Percentiles rank a stretch among this genome's conserved stretches.
These are phyloP conservation scores for Sthenelais limicola DNA, from an alignment of 2,888 invertebrate genomes.

Conservation along the genomic window DNA sequence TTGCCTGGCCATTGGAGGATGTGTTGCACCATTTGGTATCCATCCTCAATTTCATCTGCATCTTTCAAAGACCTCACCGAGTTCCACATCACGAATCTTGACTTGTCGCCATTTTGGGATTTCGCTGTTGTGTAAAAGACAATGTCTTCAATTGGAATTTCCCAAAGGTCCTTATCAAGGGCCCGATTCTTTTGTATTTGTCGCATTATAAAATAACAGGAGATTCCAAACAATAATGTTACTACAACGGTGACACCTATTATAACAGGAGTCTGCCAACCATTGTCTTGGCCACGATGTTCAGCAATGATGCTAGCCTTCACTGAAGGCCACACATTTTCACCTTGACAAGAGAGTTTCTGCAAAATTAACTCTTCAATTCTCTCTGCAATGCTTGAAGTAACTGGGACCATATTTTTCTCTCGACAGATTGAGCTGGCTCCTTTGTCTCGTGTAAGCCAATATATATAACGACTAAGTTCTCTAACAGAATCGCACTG, in stretches of 20 bases:
- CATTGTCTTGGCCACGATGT: background rate
- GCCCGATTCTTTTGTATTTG: background rate
- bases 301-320: background rate
- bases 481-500: conserved; percentile 61
- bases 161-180: conserved; percentile 38
- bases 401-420: conserved; percentile 43
- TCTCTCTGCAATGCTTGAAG: background rate
- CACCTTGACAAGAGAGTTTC: conserved; percentile 32
- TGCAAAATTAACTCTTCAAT: conserved; percentile 23
- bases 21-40: conserved; percentile 42
- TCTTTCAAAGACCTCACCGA: conserved; percentile 41
- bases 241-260: conserved; percentile 10
- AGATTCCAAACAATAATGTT: background rate
- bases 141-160: conserved; percentile 60
- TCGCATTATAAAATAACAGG: conserved; percentile 1
- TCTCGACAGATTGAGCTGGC: conserved; percentile 44
- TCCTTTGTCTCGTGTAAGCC: conserved; percentile 39
- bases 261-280: conserved; percentile 3
- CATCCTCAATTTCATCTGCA: conserved; percentile 42
- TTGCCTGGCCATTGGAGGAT: conserved; percentile 63
- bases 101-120: background rate
- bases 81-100: conserved; percentile 42
- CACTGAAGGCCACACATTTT: conserved; percentile 17
- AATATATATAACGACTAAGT: conserved; percentile 52
- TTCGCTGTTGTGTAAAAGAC: conserved; percentile 52